Conservation (phyloP, 2,113 vertebrate genomes). For the Neofelis nebulosa region DNA sequence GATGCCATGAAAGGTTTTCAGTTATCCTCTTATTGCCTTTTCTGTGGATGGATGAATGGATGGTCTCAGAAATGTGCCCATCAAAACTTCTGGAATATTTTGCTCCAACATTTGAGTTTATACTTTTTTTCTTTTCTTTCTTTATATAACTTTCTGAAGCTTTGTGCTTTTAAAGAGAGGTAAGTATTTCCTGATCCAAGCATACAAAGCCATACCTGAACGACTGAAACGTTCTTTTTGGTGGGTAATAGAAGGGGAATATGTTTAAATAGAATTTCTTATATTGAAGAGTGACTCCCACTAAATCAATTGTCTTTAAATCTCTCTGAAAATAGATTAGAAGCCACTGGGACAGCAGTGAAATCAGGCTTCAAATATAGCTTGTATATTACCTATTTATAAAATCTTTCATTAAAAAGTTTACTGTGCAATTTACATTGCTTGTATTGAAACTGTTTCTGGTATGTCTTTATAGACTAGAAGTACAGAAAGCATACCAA, state of each 20-base stretch:
- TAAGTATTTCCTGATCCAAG: background rate
- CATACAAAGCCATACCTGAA: background rate
- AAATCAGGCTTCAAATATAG: background rate
- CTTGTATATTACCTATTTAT: background rate
- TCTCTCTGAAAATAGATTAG: background rate
- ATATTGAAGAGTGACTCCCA: background rate
- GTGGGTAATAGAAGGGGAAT: background rate
- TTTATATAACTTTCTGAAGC: background rate
- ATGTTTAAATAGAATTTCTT: background rate
- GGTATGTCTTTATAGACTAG: background rate
- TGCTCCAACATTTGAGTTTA: constrained; percentile 15
- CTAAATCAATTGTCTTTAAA: background rate
- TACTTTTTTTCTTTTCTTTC: background rate
- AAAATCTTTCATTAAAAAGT: background rate
- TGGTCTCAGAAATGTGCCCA: constrained; percentile 10
- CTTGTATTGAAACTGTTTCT: background rate
- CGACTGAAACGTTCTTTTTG: background rate
- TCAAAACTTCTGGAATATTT: background rate
- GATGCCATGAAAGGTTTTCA: background rate
- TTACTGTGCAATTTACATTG: background rate
- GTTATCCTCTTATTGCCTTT: background rate
- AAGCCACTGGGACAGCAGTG: background rate
- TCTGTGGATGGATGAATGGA: background rate
- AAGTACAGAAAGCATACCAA: background rate
- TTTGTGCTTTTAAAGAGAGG: background rate